A percentile compares a stretch with the other conserved stretches of the same genome.
Conservation (phyloP, 1,140 invertebrate genomes). For the Drosophila tristis region DNA sequence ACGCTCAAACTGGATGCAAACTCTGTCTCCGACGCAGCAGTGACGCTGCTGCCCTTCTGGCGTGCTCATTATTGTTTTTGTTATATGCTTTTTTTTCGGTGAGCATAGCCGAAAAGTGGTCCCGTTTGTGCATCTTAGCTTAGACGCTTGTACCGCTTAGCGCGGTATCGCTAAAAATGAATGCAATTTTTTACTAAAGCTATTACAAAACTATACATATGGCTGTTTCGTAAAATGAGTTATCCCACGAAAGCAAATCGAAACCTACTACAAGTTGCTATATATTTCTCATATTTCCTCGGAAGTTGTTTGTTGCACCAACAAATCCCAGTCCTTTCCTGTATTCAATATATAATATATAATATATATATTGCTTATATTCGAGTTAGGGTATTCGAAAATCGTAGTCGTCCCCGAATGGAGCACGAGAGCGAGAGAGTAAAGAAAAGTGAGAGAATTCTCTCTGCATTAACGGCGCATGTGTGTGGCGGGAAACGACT, state of each 20-base stretch:
- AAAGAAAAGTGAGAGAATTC: conserved; percentile 25
- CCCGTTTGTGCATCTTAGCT: background rate
- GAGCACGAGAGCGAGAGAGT: conserved; percentile 33
- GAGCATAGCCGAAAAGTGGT: conserved; percentile 21
- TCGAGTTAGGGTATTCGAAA: conserved; percentile 11
- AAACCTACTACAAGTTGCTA: too few relatives aligned
- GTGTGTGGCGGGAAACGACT: conserved; percentile 75
- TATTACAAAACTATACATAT: too few relatives aligned
- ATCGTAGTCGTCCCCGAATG: background rate
- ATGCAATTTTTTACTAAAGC: too few relatives aligned
- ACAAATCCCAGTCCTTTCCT: too few relatives aligned
- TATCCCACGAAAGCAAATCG: too few relatives aligned
- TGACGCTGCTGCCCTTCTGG: conserved; percentile 60
- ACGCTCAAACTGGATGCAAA: conserved; percentile 65
- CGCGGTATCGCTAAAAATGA: background rate
- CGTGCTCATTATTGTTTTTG: conserved; percentile 43
- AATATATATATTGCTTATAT: too few relatives aligned
- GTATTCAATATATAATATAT: background rate
- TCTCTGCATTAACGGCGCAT: conserved; percentile 65
- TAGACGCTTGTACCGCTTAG: too few relatives aligned
- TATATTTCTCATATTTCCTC: too few relatives aligned
- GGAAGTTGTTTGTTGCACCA: too few relatives aligned
- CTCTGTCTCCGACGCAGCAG: conserved; percentile 31
- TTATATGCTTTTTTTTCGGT: conserved; percentile 26
- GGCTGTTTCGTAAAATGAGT: too few relatives aligned